A percentile compares a stretch with the other conserved stretches of the same genome.
Evolutionary conservation across 2,888 invertebrate genomes (phyloP).

Genomic region (Chrysolina americana): DNA sequence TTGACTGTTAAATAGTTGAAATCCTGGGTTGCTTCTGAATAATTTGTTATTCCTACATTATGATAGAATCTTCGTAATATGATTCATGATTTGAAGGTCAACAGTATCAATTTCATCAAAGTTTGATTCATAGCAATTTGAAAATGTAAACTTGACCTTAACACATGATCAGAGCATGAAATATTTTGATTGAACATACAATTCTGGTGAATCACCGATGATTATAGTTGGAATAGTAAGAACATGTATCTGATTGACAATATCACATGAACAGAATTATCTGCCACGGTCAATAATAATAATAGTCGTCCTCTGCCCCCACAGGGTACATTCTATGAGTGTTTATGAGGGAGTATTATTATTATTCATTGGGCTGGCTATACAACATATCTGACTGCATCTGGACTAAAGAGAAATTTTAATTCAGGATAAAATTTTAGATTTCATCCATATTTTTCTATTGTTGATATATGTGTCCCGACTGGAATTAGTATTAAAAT

Average conservation of each 20-base stretch:
- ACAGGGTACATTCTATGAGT: too few relatives aligned
- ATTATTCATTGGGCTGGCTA: too few relatives aligned
- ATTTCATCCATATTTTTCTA: neutral
- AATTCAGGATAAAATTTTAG: too few relatives aligned
- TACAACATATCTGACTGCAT: neutral
- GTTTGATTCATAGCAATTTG: slow-evolving; percentile 5
- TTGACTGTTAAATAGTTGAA: too few relatives aligned
- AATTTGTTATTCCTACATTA: too few relatives aligned
- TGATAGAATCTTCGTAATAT: too few relatives aligned
- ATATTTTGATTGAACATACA: slow-evolving; percentile 1
- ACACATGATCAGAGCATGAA: neutral
- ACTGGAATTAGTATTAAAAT: neutral
- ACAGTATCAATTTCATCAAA: neutral
- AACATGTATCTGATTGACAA: neutral
- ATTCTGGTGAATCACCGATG: neutral
- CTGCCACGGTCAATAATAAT: too few relatives aligned
- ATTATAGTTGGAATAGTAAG: neutral
- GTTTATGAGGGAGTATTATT: too few relatives aligned
- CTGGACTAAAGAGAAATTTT: neutral
- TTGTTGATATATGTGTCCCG: neutral
- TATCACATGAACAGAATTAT: neutral
- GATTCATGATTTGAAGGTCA: slow-evolving; percentile 7
- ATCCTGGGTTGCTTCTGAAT: too few relatives aligned
- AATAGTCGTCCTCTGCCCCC: too few relatives aligned
- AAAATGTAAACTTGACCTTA: neutral